phyloP scores from a whole-genome alignment of 2,888 invertebrate species.

The Dendrolimus houi region DNA sequence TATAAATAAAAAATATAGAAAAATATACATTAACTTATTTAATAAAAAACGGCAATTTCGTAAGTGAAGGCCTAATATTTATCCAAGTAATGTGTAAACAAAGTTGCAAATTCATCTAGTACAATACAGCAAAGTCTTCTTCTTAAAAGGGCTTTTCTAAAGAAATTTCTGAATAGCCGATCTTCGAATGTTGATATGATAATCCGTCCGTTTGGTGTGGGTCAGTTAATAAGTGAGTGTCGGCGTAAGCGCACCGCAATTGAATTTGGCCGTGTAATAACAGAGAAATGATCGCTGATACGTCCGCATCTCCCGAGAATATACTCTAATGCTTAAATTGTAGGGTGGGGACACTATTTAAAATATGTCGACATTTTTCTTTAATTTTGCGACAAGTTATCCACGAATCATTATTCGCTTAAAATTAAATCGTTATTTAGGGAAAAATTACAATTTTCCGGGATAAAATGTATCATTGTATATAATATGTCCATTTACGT shows the following conservation, averaged over 20 bases:
- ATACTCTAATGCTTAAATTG: slow-evolving; percentile 50
- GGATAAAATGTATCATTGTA: no score
- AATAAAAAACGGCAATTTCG: no score
- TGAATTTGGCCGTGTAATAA: slow-evolving; percentile 44
- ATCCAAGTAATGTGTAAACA: no score
- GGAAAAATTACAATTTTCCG: no score
- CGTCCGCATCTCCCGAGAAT: slow-evolving; percentile 38
- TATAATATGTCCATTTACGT: no score
- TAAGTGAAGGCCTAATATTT: no score
- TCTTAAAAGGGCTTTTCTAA: background rate
- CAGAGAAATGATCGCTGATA: slow-evolving; percentile 45
- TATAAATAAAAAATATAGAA: no score
- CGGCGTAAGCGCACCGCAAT: slow-evolving; percentile 32
- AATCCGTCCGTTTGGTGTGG: slow-evolving; percentile 19
- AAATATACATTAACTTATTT: no score
- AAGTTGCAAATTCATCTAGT: no score
- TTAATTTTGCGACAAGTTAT: no score
- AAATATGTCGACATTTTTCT: slow-evolving; percentile 2
- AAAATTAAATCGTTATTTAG: no score
- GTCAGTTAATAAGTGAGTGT: slow-evolving; percentile 38
- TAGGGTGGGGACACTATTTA: slow-evolving; percentile 18
- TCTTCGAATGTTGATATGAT: background rate
- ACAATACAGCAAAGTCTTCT: background rate
- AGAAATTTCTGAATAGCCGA: background rate
- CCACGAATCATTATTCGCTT: no score